Evolutionary conservation across 2,888 invertebrate species (phyloP), one percentile per base, ranked within the genome.

Genomic region (Epistrophella euchroma): DNA sequence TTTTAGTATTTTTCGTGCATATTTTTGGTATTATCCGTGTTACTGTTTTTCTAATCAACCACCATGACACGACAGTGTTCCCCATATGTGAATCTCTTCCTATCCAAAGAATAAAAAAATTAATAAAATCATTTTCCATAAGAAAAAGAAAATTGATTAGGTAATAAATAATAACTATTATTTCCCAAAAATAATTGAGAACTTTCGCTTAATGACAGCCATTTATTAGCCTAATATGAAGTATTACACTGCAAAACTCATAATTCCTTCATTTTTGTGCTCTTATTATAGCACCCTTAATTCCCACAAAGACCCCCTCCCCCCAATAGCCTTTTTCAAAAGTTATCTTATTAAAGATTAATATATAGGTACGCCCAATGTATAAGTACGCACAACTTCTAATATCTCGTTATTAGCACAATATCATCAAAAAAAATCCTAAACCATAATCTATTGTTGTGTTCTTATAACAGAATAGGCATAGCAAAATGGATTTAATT

Each of bases 401-500:
- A 62, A 66, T 68, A 52, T 68, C 68, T 37, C 52, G 68, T 52
- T 68, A 52, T 68, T 58, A 60, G 13, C 35, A 25, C 15, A 56
- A 58, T 28, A 28, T 68, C 52, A 68, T 52, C 37, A 47, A 68
- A 66, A 55, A 55, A 37, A 58, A 37, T 19, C 45, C 15, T 66
- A 35, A 72, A 56, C 32, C 58, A 32, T 66, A 28, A 58, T 40
- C 56, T 71, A 60, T 66, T 71, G 66, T 56, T 25, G 70, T 70
- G 19, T 58, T 50, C 43, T 47, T 28, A 32, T 32, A 62, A 62
- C 43, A 37, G 19, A 45, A 68, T 50, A 81, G 56, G 73, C 45
- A 72, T 55, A 45, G 60, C 50, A 78, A 70, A 84, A 75, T 28
- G 71, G 52, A 80, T 71, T 85, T 85, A 85, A 80, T 80, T 85